A percentile compares a stretch with the other conserved stretches of the same genome.
phyloP scores from a whole-genome alignment of 1,140 invertebrate species.

The Bombus waltoni region DNA sequence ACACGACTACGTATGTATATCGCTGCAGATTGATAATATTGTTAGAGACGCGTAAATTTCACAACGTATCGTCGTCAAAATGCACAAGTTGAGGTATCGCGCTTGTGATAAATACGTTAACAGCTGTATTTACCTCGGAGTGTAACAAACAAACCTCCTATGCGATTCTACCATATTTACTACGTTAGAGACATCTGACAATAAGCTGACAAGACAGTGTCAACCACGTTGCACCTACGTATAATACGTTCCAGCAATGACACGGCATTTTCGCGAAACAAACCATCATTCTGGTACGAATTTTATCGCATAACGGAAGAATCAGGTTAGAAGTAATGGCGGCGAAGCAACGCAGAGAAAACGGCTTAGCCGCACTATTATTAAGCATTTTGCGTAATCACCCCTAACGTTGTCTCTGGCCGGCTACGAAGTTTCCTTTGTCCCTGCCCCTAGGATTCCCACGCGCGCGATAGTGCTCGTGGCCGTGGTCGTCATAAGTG shows the following conservation, averaged over 20 bases:
- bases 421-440: slow-evolving; percentile 64
- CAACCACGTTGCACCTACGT: not conserved
- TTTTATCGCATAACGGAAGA: slow-evolving; percentile 34
- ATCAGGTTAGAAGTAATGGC: slow-evolving; percentile 36
- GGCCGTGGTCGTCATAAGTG: slow-evolving; percentile 49
- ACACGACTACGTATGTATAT: too few species aligned
- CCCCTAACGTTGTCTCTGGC: slow-evolving; percentile 51
- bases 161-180: not conserved
- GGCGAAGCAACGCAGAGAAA: slow-evolving; percentile 23
- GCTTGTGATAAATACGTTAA: too few species aligned
- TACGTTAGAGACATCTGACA: not conserved
- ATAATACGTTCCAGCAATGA: not conserved
- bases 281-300: slow-evolving; percentile 19
- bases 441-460: slow-evolving; percentile 29
- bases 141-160: too few species aligned
- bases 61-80: too few species aligned
- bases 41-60: too few species aligned
- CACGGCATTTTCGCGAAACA: slow-evolving; percentile 23
- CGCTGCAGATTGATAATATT: too few species aligned
- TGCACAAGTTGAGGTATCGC: too few species aligned
- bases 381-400: slow-evolving; percentile 70
- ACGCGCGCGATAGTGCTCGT: slow-evolving; percentile 14
- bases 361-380: slow-evolving; percentile 40
- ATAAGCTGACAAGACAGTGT: not conserved
- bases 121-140: too few species aligned